A percentile compares a stretch with the other conserved stretches of the same genome.
Conservation (phyloP, 2,888 invertebrate species). For the Mechanitis mazaeus region DNA sequence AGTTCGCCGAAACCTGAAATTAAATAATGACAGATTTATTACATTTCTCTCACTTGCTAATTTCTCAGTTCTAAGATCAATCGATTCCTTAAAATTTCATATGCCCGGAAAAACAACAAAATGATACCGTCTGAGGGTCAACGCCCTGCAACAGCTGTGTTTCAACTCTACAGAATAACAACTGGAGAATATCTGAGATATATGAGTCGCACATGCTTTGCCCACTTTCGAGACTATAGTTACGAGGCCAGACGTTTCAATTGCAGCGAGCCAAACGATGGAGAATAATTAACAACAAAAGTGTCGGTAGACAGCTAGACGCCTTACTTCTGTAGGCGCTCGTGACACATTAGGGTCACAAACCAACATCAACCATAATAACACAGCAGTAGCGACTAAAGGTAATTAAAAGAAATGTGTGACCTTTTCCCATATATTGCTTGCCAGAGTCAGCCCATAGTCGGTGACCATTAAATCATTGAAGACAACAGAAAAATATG, state of each 20-base stretch:
- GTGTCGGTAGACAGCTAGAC: conserved; percentile 70
- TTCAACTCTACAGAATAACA: conserved; percentile 39
- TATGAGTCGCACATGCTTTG: conserved; percentile 39
- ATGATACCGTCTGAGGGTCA: conserved; percentile 32
- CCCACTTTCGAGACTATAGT: conserved; percentile 57
- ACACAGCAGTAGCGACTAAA: conserved; percentile 53
- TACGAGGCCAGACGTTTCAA: conserved; percentile 57
- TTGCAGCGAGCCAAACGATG: conserved; percentile 52
- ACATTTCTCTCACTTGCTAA: conserved; percentile 20
- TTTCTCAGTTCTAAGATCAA: conserved; percentile 30
- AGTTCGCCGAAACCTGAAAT: conserved; percentile 8
- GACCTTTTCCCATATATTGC: conserved; percentile 66
- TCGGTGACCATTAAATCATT: conserved; percentile 34
- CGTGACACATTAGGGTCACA: conserved; percentile 60
- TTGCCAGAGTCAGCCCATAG: conserved; percentile 24
- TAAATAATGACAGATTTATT: conserved; percentile 18
- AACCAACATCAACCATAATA: conserved; percentile 41
- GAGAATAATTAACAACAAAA: conserved; percentile 68
- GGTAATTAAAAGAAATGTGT: conserved; percentile 62
- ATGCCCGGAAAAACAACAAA: conserved; percentile 36
- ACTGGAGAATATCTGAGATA: conserved; percentile 40
- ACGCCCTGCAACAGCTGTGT: conserved; percentile 45
- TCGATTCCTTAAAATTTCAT: conserved; percentile 29
- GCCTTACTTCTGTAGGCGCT: conserved; percentile 62
- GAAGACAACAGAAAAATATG: conserved; percentile 43